Base-by-base conservation (phyloP, 2,888 invertebrate genomes). In the Eulithis prunata region DNA sequence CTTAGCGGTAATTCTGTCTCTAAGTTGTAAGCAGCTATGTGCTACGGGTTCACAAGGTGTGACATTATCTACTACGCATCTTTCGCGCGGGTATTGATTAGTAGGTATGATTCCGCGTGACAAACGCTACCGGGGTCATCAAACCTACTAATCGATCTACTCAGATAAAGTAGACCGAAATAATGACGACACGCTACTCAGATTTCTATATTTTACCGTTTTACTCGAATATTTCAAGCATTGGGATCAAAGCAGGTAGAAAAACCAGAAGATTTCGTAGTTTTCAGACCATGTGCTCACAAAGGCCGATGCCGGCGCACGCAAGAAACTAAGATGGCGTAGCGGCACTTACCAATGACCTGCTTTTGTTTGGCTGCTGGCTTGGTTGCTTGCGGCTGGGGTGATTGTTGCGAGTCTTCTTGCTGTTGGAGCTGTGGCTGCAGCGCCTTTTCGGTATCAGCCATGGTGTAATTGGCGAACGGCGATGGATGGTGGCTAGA, bases 381-480 rank as follows among this genome's bases (percentile, higher is more conserved):
- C 68, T 94, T 93, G 84, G 91, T 90, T 90, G 90, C 93, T 89
- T 91, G 94, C 92, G 93, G 89, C 87, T 91, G 94, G 91, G 94
- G 81, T 94, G 95, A 94, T 93, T 95, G 95, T 91, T 95, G 84
- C 78, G 85, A 88, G 94, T 95, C 95, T 94, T 95, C 95, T 94
- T 96, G 87, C 78, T 87, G 93, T 84, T 93, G 92, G 82, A 90
- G 93, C 90, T 94, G 94, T 94, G 95, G 91, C 94, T 95, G 93
- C 95, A 96, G 95, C 94, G 95, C 95, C 94, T 96, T 96, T 94
- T 97, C 98, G 95, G 97, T 96, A 96, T 98, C 98, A 96, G 98
- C 97, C 98, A 98, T 98, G 96, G 95, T 96, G 96, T 95, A 95
- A 94, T 95, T 95, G 94, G 95, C 94, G 95, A 95, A 94, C 94